A percentile compares a stretch with the other conserved stretches of the same genome.
These are phyloP conservation scores for Amphipyra tragopoginis DNA, from an alignment of 2,888 invertebrate genomes.

Conservation along the genomic window DNA sequence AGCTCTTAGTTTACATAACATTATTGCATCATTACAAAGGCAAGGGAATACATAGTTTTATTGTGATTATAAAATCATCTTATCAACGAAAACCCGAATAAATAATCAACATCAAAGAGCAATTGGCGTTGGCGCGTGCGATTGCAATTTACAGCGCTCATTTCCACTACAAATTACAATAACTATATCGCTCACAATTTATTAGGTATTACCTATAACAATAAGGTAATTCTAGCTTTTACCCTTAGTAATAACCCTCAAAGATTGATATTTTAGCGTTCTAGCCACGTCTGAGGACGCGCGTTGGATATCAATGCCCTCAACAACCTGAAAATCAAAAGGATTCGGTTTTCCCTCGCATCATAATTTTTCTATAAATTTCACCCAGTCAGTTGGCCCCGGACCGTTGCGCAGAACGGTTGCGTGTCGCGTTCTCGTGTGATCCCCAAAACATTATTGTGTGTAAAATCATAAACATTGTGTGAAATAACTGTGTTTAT, in stretches of 20 bases:
- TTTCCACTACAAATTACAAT: slow-evolving; percentile 19
- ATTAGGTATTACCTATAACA: background rate
- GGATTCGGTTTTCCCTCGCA: slow-evolving; percentile 36
- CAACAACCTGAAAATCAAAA: slow-evolving; percentile 23
- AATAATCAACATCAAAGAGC: background rate
- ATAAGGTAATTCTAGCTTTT: background rate
- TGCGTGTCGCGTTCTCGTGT: slow-evolving; percentile 16
- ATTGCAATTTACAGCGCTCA: slow-evolving; percentile 24
- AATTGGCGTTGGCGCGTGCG: background rate
- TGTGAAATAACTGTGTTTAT: slow-evolving; percentile 51
- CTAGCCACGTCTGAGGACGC: slow-evolving; percentile 18
- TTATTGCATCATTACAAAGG: too few species aligned
- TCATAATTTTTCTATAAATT: slow-evolving; percentile 46
- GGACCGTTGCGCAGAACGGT: slow-evolving; percentile 21
- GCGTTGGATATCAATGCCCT: background rate
- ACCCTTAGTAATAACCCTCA: slow-evolving; percentile 1
- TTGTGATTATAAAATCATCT: too few species aligned
- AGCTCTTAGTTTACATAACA: too few species aligned
- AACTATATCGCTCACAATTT: slow-evolving; percentile 3
- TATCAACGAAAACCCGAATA: too few species aligned
- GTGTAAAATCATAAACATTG: slow-evolving; percentile 50
- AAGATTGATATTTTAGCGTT: slow-evolving; percentile 31
- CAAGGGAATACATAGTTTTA: too few species aligned
- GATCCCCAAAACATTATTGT: slow-evolving; percentile 45
- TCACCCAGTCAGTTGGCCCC: slow-evolving; percentile 41